These are phyloP conservation scores for Anguilla japonica DNA, from an alignment of 2,113 vertebrate genomes.

Conservation along the genomic window DNA sequence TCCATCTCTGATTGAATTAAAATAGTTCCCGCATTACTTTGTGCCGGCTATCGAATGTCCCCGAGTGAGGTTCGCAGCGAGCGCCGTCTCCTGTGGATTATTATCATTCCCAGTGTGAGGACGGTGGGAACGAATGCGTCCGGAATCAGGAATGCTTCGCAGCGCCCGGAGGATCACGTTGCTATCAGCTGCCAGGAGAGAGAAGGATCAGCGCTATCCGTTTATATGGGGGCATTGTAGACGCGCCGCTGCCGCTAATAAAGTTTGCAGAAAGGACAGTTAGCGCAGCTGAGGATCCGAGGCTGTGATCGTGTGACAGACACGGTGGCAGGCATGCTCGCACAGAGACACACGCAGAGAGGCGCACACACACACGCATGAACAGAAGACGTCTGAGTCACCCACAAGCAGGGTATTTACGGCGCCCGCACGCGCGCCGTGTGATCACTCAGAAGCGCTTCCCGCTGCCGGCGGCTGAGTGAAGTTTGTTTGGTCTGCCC, in stretches of 20 bases:
- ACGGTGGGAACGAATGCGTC: conserved; percentile 13
- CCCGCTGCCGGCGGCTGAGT: background rate
- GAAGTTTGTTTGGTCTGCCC: background rate
- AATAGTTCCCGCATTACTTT: background rate
- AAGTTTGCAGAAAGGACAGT: background rate
- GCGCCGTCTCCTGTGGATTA: background rate
- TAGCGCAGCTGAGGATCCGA: background rate
- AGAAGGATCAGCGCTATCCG: conserved; percentile 50
- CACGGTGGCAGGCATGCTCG: background rate
- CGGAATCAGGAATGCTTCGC: conserved; percentile 58
- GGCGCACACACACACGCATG: background rate
- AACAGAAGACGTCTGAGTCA: background rate
- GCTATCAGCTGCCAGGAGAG: conserved; percentile 63
- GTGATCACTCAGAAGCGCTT: background rate
- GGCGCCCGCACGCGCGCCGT: background rate
- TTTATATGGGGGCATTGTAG: conserved; percentile 36
- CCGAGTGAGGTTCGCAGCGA: background rate
- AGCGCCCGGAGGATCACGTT: conserved; percentile 62
- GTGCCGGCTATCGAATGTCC: background rate
- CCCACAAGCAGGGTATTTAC: background rate
- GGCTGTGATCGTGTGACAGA: background rate
- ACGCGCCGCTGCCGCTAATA: background rate
- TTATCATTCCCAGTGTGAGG: conserved; percentile 4
- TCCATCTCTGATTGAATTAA: background rate
- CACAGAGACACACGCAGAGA: background rate